phyloP scores from a whole-genome alignment of 2,113 vertebrate genomes.

The Bubo bubo region DNA sequence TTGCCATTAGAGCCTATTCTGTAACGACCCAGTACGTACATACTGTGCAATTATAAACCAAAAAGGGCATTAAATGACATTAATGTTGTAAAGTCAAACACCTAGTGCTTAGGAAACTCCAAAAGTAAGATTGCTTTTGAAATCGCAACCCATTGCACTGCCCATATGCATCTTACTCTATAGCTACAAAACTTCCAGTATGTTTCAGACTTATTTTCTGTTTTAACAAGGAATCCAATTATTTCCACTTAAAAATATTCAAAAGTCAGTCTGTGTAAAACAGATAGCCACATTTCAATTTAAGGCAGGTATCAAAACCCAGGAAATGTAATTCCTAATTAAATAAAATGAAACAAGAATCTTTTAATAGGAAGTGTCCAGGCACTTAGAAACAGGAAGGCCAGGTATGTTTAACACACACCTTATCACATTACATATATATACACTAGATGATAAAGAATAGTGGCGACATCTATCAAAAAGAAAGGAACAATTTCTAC shows the following conservation, averaged over 20 bases:
- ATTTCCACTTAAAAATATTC: background rate
- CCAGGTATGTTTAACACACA: background rate
- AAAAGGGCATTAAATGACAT: background rate
- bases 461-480: background rate
- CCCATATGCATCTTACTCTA: background rate
- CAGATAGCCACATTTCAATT: background rate
- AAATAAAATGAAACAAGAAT: background rate
- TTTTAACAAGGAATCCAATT: background rate
- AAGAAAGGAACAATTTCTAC: slow-evolving; percentile 5
- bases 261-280: background rate
- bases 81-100: background rate
- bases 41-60: background rate
- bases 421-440: background rate
- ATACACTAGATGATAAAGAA: background rate
- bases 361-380: background rate
- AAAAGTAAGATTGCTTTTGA: background rate
- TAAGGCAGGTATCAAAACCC: background rate
- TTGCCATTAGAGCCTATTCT: background rate
- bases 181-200: background rate
- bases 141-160: background rate
- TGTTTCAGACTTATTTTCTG: background rate
- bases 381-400: background rate
- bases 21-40: background rate
- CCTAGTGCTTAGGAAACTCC: background rate
- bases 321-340: background rate